phyloP scores from a whole-genome alignment of 2,888 invertebrate genomes.

The Rhyacophila evoluta region DNA sequence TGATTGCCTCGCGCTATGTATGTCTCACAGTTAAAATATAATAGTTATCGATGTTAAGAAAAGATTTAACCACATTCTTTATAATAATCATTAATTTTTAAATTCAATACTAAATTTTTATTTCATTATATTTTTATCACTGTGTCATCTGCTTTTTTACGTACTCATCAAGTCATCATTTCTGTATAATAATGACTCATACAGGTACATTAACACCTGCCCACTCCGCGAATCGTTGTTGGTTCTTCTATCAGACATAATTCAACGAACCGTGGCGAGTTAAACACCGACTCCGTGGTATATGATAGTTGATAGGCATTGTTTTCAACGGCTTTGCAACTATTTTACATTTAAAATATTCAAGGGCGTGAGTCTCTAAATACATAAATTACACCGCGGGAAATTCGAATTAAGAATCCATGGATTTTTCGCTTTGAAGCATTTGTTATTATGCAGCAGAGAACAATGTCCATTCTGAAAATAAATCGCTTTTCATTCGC shows the following conservation, averaged over 20 bases:
- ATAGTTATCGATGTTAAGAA: no score
- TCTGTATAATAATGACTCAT: neutral
- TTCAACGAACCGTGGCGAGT: neutral
- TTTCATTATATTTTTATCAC: no score
- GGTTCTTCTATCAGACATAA: neutral
- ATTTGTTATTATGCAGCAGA: neutral
- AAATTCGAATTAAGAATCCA: neutral
- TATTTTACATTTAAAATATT: neutral
- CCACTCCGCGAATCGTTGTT: slow-evolving; percentile 1
- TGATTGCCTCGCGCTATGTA: no score
- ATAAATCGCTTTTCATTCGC: neutral
- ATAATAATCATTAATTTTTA: no score
- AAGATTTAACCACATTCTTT: no score
- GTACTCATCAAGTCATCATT: slow-evolving; percentile 11
- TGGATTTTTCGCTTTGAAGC: neutral
- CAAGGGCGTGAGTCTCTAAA: slow-evolving; percentile 8
- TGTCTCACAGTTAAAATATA: no score
- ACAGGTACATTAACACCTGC: neutral
- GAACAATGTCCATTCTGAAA: neutral
- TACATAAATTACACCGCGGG: slow-evolving; percentile 22
- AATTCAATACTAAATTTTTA: no score
- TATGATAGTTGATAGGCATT: neutral
- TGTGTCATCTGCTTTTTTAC: neutral
- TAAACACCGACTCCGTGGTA: neutral
- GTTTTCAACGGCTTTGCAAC: slow-evolving; percentile 3